Base-by-base conservation (phyloP, 2,888 invertebrate genomes). In the Pheosia tremula region DNA sequence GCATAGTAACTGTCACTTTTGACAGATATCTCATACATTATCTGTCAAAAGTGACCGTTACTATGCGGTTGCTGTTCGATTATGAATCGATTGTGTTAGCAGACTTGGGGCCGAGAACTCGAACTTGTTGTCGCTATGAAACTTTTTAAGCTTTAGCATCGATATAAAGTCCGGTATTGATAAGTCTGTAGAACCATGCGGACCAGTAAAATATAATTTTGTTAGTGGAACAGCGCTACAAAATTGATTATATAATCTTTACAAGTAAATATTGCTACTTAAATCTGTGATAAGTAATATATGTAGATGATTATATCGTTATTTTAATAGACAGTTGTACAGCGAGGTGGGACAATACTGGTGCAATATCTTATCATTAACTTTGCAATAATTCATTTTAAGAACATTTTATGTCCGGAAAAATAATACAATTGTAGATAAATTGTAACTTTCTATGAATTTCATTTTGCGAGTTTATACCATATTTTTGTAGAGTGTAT, bases 211-310 rank as follows among this genome's bases (percentile, higher is more conserved):
- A 62, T 66, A 65, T 66, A 47, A 55, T 43, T 61, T 64, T 62
- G 59, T 75, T 68, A 75, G 77, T 77, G 77, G 77, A 77, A 76
- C 77, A 77, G 76, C 61, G 54, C 71, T 72, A 74, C 58, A 69
- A 64, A 65, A 68, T 74, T 75, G 66, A 68, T 69, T 69, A 67
- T 56, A 50, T 62, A 75, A 71, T 63, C 57, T 69, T 68, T 66
- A 63, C 68, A 72, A 39, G 77, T 67, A 68, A 67, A 75, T 70
- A 71, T 75, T 69, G 69, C 67, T 75, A 76, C 66, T 67, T 68
- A 60, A 67, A 68, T 58, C 64, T 63, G 63, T 56, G 56, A 39
- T 64, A 24, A 57, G 64, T 68, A 53, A 67, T 67, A 37, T 64
- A 13, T 57, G 64, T 68, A 55, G 10, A 55, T 55, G 55, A 55